Conservation (phyloP, 2,797 vertebrate genomes). For the Loriculus beryllinus region DNA sequence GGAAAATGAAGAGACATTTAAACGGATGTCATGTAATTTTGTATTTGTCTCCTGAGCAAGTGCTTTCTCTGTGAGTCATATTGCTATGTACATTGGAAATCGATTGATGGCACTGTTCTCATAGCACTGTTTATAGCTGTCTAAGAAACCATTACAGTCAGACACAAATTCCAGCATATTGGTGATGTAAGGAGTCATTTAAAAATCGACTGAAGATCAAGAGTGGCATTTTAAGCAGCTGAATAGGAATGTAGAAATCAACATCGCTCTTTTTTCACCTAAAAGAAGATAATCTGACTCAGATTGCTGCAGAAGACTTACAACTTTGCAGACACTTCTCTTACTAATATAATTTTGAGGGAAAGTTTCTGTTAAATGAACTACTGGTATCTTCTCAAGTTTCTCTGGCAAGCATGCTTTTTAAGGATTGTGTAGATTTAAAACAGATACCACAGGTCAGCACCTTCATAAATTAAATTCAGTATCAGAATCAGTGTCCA, state of each 20-base stretch:
- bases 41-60: neutral
- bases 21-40: neutral
- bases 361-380: neutral
- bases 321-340: neutral
- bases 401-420: neutral
- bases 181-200: neutral
- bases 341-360: neutral
- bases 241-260: neutral
- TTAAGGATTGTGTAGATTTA: neutral
- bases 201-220: neutral
- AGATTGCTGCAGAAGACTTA: neutral
- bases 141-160: neutral
- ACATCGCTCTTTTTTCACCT: neutral
- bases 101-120: neutral
- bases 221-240: neutral
- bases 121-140: neutral
- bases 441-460: slow-evolving; percentile 30
- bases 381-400: neutral
- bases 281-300: neutral
- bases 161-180: neutral
- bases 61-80: neutral
- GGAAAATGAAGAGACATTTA: neutral
- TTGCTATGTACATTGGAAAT: neutral
- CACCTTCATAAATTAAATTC: slow-evolving; percentile 50
- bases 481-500: neutral